Percentiles rank a stretch among this genome's conserved stretches.
phyloP scores from a whole-genome alignment of 1,140 invertebrate genomes.

The Drosophila gunungcola region DNA sequence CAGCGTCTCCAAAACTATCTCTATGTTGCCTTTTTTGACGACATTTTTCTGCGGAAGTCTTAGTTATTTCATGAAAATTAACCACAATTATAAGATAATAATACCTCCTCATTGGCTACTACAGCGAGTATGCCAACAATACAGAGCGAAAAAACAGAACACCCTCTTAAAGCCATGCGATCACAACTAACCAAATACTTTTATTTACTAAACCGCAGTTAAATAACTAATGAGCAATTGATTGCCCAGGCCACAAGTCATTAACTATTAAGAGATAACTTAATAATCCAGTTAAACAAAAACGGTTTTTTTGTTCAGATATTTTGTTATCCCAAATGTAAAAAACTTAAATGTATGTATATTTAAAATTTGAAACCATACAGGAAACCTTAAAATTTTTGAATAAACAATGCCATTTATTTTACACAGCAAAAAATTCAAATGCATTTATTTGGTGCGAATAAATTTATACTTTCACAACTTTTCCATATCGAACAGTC shows the following conservation, averaged over 20 bases:
- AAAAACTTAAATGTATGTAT: background rate
- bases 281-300: background rate
- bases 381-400: too few species aligned
- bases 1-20: conserved; percentile 19
- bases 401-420: background rate
- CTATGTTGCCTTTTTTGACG: background rate
- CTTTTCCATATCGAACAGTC: conserved; percentile 54
- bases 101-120: conserved; percentile 13
- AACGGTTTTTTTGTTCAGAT: background rate
- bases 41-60: conserved; percentile 2
- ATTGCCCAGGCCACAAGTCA: conserved; percentile 1
- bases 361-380: background rate
- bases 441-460: background rate
- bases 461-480: conserved; percentile 43
- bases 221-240: conserved; percentile 29
- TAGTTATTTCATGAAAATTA: background rate
- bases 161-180: background rate
- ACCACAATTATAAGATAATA: background rate
- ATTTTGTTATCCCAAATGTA: background rate
- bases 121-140: background rate
- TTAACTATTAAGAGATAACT: background rate
- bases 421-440: background rate
- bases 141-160: conserved; percentile 3
- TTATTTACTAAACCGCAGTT: background rate
- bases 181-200: background rate